Base-by-base conservation (phyloP, 2,888 invertebrate genomes). In the Himalopsyche anomala region DNA sequence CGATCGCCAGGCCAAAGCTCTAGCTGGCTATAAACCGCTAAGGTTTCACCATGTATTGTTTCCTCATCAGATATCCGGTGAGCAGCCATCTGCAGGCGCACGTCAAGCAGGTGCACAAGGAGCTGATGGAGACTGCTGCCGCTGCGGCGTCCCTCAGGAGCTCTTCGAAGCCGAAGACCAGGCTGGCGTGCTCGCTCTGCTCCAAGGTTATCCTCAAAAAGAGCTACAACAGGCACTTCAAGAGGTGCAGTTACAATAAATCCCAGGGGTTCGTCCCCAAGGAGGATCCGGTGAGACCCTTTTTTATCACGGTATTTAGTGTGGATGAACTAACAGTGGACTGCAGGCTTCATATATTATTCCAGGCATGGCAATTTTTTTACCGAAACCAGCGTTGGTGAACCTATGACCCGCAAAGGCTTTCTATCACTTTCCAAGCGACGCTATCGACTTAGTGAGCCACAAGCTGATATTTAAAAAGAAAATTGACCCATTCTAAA, bases 51-150 rank as follows among this genome's bases (percentile, higher is more conserved):
- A 2, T 28, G 1, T 28, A 28, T 28, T 28, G 28, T 55, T 55
- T 5, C 12, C 55, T 55, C 11, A 0, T 17, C 62, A 62, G 62
- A 62, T 62, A 62, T 19, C 62, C 62, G 8, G 62, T 62, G 19
- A 62, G 62, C 28, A 62, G 62, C 8, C 62, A 62, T 8, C 62
- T 62, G 9, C 62, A 62, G 62, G 62, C 62, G 15, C 62, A 62
- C 62, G n/a, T 62, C 19, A 62, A 28, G 62, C 62, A 62, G 62
- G 62, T 62, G n/a, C 62, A 62, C 62, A 62, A 62, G 62, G 28
- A 62, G 19, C 9, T 62, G 19, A 28, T 62, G 62, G 28, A 62
- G 9, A 19, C 62, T 0, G 62, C 62, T 19, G 19, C 28, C 1
- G 28, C 28, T 8, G n/a, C 62, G 19, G 62, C 62, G 19, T 19